These are phyloP conservation scores for Charanyca ferruginea DNA, from an alignment of 2,888 invertebrate genomes.

Conservation along the genomic window DNA sequence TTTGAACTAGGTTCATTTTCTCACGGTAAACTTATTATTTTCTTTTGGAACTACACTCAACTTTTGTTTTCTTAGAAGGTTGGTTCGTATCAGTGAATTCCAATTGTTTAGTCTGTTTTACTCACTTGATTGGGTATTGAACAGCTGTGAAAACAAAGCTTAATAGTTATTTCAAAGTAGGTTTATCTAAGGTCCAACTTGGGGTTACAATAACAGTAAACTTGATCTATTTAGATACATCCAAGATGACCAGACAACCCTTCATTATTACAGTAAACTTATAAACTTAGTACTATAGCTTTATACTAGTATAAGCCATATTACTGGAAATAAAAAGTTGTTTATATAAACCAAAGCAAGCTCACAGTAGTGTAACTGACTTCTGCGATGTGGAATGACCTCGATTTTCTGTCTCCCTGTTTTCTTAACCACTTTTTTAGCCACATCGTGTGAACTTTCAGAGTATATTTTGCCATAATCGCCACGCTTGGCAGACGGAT, in stretches of 20 bases:
- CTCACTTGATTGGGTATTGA: background rate
- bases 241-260: background rate
- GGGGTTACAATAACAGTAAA: background rate
- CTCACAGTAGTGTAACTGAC: no score
- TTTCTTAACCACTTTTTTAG: background rate
- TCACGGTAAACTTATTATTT: constrained; percentile 11
- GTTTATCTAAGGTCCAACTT: background rate
- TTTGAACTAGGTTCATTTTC: constrained; percentile 15
- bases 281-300: background rate
- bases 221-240: background rate
- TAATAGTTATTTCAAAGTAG: background rate
- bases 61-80: background rate
- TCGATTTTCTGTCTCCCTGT: background rate
- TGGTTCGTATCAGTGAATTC: background rate
- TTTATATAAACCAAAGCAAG: background rate
- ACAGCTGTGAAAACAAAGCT: constrained; percentile 11
- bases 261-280: background rate
- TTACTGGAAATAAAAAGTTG: no score
- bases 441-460: background rate
- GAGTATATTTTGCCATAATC: background rate
- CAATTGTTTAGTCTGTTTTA: background rate
- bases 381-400: background rate
- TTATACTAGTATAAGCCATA: no score
- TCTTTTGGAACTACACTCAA: constrained; percentile 11
- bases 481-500: no score